Conservation (phyloP, 1,140 invertebrate genomes). For the Planococcus citri region DNA sequence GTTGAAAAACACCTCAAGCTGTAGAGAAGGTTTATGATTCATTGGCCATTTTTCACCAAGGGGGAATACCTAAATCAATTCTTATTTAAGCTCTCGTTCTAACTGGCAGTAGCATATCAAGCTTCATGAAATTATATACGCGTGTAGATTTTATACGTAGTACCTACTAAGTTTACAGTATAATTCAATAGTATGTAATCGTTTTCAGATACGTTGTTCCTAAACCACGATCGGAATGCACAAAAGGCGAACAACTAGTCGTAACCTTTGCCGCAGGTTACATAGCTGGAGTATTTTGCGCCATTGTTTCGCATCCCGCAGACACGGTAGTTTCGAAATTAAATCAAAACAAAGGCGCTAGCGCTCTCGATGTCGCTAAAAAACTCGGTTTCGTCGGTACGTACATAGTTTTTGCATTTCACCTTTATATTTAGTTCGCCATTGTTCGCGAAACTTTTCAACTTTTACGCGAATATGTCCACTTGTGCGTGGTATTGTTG, state of each 20-base stretch:
- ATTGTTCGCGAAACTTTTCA: background rate
- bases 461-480: background rate
- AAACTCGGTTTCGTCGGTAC: conserved; percentile 49
- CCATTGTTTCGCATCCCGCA: conserved; percentile 96
- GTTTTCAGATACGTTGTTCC: conserved; percentile 62
- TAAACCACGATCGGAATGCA: conserved; percentile 85
- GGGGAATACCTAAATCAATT: too few relatives aligned
- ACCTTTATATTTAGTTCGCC: conserved; percentile 7
- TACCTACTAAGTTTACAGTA: background rate
- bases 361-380: conserved; percentile 61
- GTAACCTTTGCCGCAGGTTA: conserved; percentile 97
- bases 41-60: background rate
- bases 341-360: conserved; percentile 82
- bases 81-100: too few relatives aligned
- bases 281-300: conserved; percentile 99
- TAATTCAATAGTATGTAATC: background rate
- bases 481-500: background rate
- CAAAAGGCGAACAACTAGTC: conserved; percentile 86
- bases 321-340: conserved; percentile 98
- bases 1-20: background rate
- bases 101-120: too few relatives aligned
- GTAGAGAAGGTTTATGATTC: background rate
- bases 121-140: background rate
- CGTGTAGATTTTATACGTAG: background rate
- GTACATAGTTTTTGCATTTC: background rate